Evolutionary conservation across 2,888 invertebrate genomes (phyloP).

Genomic region (Drepanosiphum platanoidis): DNA sequence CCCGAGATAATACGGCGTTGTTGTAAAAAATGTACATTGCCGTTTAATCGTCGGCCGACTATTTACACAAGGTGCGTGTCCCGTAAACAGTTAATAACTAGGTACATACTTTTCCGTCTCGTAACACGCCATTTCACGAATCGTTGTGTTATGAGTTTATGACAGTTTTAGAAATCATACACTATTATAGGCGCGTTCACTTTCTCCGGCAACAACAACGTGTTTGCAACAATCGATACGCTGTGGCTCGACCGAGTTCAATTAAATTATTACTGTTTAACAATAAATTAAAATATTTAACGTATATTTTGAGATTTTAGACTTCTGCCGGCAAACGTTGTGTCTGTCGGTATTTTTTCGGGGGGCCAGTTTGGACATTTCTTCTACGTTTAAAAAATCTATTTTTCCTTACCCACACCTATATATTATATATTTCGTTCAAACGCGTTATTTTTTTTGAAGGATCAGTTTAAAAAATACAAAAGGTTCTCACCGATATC

Average conservation of each 20-base stretch:
- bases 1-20: background rate
- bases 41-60: background rate
- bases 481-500: too few species aligned
- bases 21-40: background rate
- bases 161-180: slow-evolving; percentile 10
- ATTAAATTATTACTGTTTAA: too few species aligned
- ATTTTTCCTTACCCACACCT: too few species aligned
- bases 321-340: too few species aligned
- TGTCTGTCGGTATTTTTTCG: too few species aligned
- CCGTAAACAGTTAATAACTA: too few species aligned
- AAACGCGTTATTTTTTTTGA: too few species aligned
- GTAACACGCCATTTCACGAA: slow-evolving; percentile 13
- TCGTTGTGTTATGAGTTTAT: background rate
- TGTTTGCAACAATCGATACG: background rate
- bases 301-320: too few species aligned
- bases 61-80: background rate
- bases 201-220: background rate
- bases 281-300: background rate
- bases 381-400: too few species aligned
- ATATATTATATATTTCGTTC: too few species aligned
- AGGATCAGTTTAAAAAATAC: too few species aligned
- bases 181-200: background rate
- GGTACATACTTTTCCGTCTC: slow-evolving; percentile 21
- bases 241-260: background rate
- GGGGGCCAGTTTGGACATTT: too few species aligned